Evolutionary conservation across 2,113 vertebrate species (phyloP).

Genomic region (Rhabdornis inornatus): DNA sequence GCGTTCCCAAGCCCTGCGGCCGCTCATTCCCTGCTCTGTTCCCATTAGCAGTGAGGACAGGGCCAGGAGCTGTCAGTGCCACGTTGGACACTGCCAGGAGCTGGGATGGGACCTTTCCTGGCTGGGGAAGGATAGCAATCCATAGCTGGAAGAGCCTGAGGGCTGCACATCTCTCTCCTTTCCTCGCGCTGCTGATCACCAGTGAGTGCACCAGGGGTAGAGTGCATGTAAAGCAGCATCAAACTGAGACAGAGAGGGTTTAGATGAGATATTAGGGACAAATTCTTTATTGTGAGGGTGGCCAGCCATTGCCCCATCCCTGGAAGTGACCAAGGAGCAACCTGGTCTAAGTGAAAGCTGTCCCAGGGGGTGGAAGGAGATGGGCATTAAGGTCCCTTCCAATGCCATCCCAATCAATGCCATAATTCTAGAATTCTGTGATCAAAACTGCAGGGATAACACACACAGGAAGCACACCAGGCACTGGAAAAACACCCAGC

Average conservation of each 20-base stretch:
- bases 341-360: rapidly evolving
- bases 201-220: neutral
- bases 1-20: neutral
- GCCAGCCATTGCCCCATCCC: neutral
- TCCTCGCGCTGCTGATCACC: neutral
- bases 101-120: neutral
- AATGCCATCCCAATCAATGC: neutral
- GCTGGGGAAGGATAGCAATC: neutral
- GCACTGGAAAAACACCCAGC: neutral
- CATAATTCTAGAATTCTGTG: neutral
- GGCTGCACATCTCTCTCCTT: neutral
- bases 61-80: neutral
- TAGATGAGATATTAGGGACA: neutral
- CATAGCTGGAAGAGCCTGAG: neutral
- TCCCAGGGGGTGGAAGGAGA: neutral
- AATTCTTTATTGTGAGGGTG: neutral
- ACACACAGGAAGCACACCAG: neutral
- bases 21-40: neutral
- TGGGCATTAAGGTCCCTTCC: neutral
- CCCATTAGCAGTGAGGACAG: neutral
- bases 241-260: neutral
- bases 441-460: neutral
- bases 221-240: neutral
- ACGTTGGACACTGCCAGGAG: neutral
- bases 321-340: neutral